Conservation (phyloP, 2,888 invertebrate genomes). For the Clivina fossor region DNA sequence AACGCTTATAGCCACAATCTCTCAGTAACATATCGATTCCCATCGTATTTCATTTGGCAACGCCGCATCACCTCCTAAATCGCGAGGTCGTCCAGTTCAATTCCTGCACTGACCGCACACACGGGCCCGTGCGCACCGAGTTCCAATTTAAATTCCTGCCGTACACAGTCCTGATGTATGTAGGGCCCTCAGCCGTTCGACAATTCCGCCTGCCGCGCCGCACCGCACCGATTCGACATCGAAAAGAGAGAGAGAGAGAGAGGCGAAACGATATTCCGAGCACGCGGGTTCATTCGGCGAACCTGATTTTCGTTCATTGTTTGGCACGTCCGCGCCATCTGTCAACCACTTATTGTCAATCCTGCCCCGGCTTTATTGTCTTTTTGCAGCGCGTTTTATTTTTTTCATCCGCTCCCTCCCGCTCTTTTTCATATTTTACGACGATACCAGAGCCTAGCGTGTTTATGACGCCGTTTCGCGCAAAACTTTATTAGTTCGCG, state of each 20-base stretch:
- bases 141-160: conserved; percentile 30
- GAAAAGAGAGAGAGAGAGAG: too few species aligned
- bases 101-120: conserved; percentile 1
- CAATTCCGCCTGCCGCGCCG: background rate
- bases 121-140: conserved; percentile 12
- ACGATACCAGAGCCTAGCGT: conserved; percentile 26
- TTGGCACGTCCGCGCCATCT: conserved; percentile 34
- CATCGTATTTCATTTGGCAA: conserved; percentile 24
- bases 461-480: conserved; percentile 23
- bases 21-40: too few species aligned
- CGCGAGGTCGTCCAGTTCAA: conserved; percentile 17
- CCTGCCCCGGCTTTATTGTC: conserved; percentile 33
- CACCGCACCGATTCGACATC: too few species aligned
- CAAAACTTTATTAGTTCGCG: conserved; percentile 27
- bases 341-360: conserved; percentile 35
- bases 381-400: conserved; percentile 33
- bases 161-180: conserved; percentile 27
- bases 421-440: conserved; percentile 29
- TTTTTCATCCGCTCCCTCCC: conserved; percentile 21
- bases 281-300: conserved; percentile 31
- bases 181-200: conserved; percentile 5
- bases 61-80: too few species aligned
- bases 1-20: too few species aligned
- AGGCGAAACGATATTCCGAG: conserved; percentile 29
- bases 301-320: conserved; percentile 33